These are phyloP conservation scores for Caenorhabditis panamensis DNA, from an alignment of 2,888 invertebrate genomes.

Conservation along the genomic window DNA sequence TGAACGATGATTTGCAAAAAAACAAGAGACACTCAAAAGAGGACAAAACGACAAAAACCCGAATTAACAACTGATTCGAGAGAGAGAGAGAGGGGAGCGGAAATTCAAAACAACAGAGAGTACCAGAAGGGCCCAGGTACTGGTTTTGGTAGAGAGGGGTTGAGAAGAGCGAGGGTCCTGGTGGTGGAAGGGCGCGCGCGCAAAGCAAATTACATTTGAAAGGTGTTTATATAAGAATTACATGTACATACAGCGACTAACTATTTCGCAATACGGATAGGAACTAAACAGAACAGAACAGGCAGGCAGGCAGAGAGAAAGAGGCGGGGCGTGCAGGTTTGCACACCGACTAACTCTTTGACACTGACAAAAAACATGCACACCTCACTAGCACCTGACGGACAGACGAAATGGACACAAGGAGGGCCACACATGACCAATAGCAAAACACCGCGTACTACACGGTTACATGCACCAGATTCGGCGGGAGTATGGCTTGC, in stretches of 20 bases:
- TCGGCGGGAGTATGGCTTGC: not conserved
- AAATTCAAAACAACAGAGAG: conserved; percentile 17
- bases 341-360: conserved; percentile 40
- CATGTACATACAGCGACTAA: conserved; percentile 55
- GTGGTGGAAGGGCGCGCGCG: conserved; percentile 24
- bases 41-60: conserved; percentile 31
- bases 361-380: conserved; percentile 45
- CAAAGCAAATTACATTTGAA: conserved; percentile 51
- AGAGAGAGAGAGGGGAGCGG: conserved; percentile 13
- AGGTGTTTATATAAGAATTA: conserved; percentile 59
- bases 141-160: conserved; percentile 35
- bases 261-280: conserved; percentile 53
- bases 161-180: conserved; percentile 23
- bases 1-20: conserved; percentile 1
- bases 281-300: conserved; percentile 17
- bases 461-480: conserved; percentile 10
- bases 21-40: conserved; percentile 6
- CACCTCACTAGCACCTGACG: conserved; percentile 43
- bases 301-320: conserved; percentile 29
- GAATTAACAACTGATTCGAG: conserved; percentile 24
- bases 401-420: conserved; percentile 25
- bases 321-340: conserved; percentile 16
- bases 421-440: not conserved
- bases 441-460: conserved; percentile 15
- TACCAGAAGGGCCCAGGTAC: conserved; percentile 22